Conservation (phyloP, 2,888 invertebrate genomes). For the Chouioia cunea region DNA sequence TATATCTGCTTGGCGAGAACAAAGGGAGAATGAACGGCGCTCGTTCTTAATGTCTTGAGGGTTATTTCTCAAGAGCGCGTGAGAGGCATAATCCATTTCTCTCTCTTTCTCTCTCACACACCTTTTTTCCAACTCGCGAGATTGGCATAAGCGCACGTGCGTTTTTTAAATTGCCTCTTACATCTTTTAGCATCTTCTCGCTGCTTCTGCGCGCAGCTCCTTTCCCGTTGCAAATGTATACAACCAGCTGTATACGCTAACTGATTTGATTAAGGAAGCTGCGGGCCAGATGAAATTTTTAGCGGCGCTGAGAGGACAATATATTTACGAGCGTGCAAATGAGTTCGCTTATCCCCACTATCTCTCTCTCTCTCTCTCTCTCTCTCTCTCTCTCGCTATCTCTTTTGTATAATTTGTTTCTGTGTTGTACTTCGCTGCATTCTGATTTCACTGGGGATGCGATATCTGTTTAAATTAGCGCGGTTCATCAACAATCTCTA, state of each 20-base stretch:
- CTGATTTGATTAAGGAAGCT: no score
- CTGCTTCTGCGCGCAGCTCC: no score
- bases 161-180: conserved; percentile 47
- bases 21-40: conserved; percentile 40
- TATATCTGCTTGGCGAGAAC: conserved; percentile 17
- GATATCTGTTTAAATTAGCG: no score
- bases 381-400: no score
- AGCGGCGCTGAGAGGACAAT: conserved; percentile 39
- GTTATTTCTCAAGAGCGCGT: conserved; percentile 45
- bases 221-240: no score
- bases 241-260: no score
- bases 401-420: conserved; percentile 32
- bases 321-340: conserved; percentile 45
- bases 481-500: no score
- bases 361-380: no score
- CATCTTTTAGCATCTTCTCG: conserved; percentile 36
- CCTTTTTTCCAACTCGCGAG: conserved; percentile 14
- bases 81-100: conserved; percentile 27
- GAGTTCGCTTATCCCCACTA: conserved; percentile 27
- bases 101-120: neutral
- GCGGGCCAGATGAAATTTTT: conserved; percentile 18
- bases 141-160: conserved; percentile 46
- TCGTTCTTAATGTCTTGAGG: conserved; percentile 46
- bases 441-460: neutral
- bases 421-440: conserved; percentile 14